Conservation (phyloP, 53 echinoderm and acorn worm genomes). For the Paracentrotus lividus region DNA sequence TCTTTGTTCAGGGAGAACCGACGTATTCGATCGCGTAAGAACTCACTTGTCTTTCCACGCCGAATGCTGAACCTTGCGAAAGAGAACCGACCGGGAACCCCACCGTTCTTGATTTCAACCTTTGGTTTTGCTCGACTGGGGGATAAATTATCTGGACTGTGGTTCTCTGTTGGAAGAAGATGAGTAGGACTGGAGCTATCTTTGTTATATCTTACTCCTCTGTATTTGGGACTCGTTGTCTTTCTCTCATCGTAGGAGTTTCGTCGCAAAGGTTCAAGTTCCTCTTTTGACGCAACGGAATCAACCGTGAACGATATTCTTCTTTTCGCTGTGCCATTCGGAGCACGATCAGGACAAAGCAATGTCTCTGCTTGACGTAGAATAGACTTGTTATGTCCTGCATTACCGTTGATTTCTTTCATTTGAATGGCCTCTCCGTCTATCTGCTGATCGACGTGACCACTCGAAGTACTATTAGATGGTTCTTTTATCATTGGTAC, state of each 20-base stretch:
- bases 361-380: background rate
- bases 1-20: slow-evolving; percentile 92
- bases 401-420: slow-evolving; percentile 61
- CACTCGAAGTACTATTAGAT: slow-evolving; percentile 3
- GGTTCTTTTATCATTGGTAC: slow-evolving; percentile 55
- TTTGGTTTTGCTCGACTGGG: background rate
- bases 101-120: background rate
- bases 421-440: slow-evolving; percentile 44
- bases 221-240: slow-evolving; percentile 14
- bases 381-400: slow-evolving; percentile 13
- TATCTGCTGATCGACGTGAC: background rate
- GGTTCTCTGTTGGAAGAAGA: slow-evolving; percentile 35
- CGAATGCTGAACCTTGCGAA: slow-evolving; percentile 86
- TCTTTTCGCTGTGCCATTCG: slow-evolving; percentile 74
- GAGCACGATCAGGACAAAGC: slow-evolving; percentile 44
- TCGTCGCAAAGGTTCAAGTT: slow-evolving; percentile 73
- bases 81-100: slow-evolving; percentile 72
- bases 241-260: slow-evolving; percentile 63
- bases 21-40: slow-evolving; percentile 78
- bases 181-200: slow-evolving; percentile 64
- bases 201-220: slow-evolving; percentile 50
- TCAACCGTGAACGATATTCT: slow-evolving; percentile 87
- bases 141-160: slow-evolving; percentile 29
- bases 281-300: slow-evolving; percentile 69
- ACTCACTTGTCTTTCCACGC: slow-evolving; percentile 84